Evolutionary conservation across 2,888 invertebrate species (phyloP).

Genomic region (Phaonia tiefii): DNA sequence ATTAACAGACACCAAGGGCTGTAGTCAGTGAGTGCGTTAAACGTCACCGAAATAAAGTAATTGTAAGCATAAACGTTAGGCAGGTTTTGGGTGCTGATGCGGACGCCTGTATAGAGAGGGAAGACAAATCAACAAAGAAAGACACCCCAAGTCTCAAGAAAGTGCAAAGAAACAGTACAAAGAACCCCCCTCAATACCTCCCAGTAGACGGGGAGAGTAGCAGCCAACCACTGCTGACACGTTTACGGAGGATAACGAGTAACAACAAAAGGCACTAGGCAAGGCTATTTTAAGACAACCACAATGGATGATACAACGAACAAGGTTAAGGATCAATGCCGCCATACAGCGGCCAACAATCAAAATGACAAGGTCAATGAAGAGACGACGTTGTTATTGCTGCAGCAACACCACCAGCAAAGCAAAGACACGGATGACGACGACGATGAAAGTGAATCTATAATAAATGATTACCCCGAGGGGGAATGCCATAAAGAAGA

Average conservation of each 20-base stretch:
- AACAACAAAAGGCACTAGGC: constrained; percentile 20
- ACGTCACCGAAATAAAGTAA: too few species aligned
- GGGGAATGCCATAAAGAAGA: neutral
- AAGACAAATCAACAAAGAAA: constrained; percentile 15
- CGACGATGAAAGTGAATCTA: too few species aligned
- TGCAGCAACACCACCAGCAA: neutral
- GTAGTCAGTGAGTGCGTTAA: neutral
- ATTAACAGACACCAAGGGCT: too few species aligned
- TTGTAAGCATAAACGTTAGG: too few species aligned
- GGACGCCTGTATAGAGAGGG: neutral
- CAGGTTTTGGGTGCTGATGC: neutral
- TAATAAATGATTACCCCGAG: too few species aligned
- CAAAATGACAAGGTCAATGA: constrained; percentile 63
- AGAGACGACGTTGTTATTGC: constrained; percentile 19
- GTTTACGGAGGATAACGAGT: constrained; percentile 10
- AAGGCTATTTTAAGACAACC: constrained; percentile 29
- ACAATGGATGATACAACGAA: constrained; percentile 46
- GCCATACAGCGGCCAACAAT: constrained; percentile 2
- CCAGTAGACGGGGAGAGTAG: too few species aligned
- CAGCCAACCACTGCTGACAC: neutral
- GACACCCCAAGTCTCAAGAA: neutral
- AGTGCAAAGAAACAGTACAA: neutral
- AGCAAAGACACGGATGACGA: constrained; percentile 5
- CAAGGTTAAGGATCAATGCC: constrained; percentile 64
- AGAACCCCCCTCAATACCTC: neutral